These are phyloP conservation scores for Petrocephalus schoutedeni DNA, from an alignment of 2,797 vertebrate species.

Conservation along the genomic window DNA sequence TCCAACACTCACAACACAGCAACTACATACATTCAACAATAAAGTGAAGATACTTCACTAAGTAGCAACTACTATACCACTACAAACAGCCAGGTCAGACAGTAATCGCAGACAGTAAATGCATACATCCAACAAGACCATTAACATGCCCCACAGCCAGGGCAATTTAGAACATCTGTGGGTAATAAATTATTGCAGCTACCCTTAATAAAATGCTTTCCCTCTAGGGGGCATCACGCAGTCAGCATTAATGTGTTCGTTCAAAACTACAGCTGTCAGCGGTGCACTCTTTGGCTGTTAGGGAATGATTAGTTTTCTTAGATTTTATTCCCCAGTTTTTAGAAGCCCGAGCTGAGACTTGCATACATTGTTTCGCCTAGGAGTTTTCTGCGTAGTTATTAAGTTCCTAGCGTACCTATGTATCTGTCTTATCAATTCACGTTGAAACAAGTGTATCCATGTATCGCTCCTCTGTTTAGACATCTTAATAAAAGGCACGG, in stretches of 20 bases:
- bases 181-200: constrained; percentile 7
- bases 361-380: background rate
- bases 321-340: background rate
- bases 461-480: background rate
- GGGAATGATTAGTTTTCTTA: constrained; percentile 3
- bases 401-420: background rate
- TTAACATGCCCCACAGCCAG: background rate
- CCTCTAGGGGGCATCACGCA: constrained; percentile 9
- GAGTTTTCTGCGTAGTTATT: background rate
- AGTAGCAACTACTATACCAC: background rate
- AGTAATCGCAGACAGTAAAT: background rate
- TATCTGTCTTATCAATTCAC: background rate
- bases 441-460: background rate
- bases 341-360: background rate
- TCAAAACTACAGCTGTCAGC: background rate
- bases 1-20: background rate
- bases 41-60: background rate
- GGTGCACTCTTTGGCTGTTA: background rate
- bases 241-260: background rate
- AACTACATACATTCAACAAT: background rate
- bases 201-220: background rate
- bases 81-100: background rate
- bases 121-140: background rate
- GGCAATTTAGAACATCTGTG: constrained; percentile 13
- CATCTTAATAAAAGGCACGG: background rate